Percentiles rank a stretch among this genome's conserved stretches.
phyloP scores from a whole-genome alignment of 2,797 vertebrate genomes.

The Urophycis tenuis region DNA sequence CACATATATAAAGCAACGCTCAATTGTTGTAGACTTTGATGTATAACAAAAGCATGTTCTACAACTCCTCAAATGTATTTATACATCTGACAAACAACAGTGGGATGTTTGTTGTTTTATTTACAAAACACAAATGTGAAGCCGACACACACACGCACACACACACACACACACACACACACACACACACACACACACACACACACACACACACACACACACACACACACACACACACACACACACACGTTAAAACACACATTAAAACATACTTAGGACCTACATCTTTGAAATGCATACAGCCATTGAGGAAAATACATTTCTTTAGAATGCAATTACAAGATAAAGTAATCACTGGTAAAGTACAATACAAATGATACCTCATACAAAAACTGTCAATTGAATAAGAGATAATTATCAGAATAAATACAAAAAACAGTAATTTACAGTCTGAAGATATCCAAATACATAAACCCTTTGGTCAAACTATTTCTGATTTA shows the following conservation, averaged over 20 bases:
- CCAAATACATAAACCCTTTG: not conserved
- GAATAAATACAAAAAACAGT: not conserved
- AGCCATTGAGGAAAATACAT: too few species aligned
- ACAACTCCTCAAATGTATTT: not conserved
- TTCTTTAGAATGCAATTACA: too few species aligned
- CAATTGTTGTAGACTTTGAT: not conserved
- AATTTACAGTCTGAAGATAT: not conserved
- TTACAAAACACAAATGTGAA: not conserved
- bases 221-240: too few species aligned
- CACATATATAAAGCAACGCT: not conserved
- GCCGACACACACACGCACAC: not conserved
- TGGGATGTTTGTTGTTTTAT: not conserved
- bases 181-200: not conserved
- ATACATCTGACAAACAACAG: not conserved
- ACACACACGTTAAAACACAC: too few species aligned
- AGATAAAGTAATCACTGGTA: too few species aligned
- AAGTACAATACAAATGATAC: too few species aligned
- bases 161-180: not conserved
- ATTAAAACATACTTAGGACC: too few species aligned
- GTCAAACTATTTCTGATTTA: not conserved
- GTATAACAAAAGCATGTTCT: not conserved
- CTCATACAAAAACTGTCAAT: too few species aligned
- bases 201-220: too few species aligned
- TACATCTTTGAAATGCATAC: too few species aligned
- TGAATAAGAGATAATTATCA: too few species aligned